Evolutionary conservation across 2,113 vertebrate genomes (phyloP).

Genomic region (Lophochroa leadbeateri): DNA sequence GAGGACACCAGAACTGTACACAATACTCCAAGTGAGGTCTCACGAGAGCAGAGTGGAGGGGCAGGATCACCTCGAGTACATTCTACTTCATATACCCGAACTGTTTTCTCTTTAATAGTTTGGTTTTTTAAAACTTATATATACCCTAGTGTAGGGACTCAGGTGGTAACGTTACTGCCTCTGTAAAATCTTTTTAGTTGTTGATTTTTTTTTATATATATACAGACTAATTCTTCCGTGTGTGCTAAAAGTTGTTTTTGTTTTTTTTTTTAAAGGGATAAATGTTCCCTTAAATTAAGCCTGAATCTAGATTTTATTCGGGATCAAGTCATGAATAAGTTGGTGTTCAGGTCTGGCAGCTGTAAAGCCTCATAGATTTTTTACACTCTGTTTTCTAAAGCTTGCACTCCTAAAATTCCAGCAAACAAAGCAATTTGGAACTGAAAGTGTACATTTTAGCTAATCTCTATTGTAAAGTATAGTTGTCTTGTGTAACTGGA

Average conservation of each 20-base stretch:
- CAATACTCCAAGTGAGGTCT: not conserved
- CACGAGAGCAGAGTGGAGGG: not conserved
- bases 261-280: too few relatives aligned
- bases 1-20: not conserved
- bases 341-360: not conserved
- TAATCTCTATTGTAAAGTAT: not conserved
- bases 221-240: not conserved
- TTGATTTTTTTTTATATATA: constrained; percentile 11
- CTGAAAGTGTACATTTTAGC: not conserved
- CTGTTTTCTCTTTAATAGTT: not conserved
- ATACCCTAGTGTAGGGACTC: not conserved
- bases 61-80: not conserved
- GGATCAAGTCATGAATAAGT: not conserved
- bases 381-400: not conserved
- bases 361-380: not conserved
- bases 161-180: not conserved
- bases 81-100: not conserved
- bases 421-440: not conserved
- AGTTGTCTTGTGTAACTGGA: not conserved
- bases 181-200: not conserved
- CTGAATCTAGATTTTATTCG: not conserved
- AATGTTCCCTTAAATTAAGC: not conserved
- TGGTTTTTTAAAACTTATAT: not conserved
- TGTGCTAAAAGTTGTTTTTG: not conserved
- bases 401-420: not conserved